Percentiles rank a stretch among this genome's conserved stretches.
Conservation (phyloP, 2,797 vertebrate genomes). For the Pipistrellus kuhlii region DNA sequence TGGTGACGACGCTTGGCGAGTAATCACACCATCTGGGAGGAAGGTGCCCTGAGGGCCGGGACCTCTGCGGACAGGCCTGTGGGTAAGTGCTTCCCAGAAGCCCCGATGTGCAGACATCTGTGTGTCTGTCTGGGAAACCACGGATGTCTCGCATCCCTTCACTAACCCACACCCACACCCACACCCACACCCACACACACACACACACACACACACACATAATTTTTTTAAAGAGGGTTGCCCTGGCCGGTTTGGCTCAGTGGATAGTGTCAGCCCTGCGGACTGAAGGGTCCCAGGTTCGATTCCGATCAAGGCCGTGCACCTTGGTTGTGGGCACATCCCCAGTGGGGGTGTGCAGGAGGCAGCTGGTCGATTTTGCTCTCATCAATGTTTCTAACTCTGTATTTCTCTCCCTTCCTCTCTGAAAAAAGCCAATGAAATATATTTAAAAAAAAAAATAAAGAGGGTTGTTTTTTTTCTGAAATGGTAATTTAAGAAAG, state of each 20-base stretch:
- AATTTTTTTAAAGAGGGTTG: no score
- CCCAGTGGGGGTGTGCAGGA: no score
- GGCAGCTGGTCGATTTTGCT: no score
- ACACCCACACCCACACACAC: no score
- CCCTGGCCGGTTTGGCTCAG: no score
- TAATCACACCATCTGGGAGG: neutral
- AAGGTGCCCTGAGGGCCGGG: neutral
- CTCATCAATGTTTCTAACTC: no score
- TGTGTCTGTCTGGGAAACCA: neutral
- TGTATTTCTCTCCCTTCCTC: neutral
- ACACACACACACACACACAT: no score
- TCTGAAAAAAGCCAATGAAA: neutral
- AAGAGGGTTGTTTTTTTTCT: neutral
- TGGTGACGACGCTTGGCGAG: neutral
- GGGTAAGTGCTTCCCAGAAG: neutral
- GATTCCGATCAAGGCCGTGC: no score
- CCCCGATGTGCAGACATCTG: neutral
- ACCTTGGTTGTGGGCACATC: no score
- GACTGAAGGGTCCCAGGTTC: no score
- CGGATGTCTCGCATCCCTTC: neutral
- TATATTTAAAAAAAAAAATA: no score
- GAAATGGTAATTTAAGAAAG: conserved; percentile 36
- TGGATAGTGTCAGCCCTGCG: no score
- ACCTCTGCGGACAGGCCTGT: neutral
- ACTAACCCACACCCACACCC: neutral